Evolutionary conservation across 2,113 vertebrate species (phyloP).

Genomic region (Puma concolor): DNA sequence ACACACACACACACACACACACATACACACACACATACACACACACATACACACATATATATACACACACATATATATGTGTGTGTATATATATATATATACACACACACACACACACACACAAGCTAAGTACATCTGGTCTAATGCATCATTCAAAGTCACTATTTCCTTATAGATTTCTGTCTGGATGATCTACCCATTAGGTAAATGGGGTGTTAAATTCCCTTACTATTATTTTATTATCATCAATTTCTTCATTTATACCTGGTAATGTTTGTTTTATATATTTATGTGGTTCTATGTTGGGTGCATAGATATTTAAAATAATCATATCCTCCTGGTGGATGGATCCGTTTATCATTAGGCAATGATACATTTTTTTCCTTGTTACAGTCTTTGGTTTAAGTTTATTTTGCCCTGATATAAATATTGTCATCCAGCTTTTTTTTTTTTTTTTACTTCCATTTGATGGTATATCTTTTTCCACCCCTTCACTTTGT

Average conservation of each 20-base stretch:
- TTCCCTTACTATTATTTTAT: not conserved
- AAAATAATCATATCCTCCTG: not conserved
- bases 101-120: no score
- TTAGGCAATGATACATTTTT: not conserved
- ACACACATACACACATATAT: rapidly evolving
- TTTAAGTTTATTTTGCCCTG: not conserved
- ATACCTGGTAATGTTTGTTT: not conserved
- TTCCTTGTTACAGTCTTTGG: not conserved
- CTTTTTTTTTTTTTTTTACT: not conserved
- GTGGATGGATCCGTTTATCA: not conserved
- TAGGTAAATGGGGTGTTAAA: not conserved
- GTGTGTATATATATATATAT: not conserved
- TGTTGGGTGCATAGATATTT: not conserved
- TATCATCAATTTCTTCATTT: not conserved
- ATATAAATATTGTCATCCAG: not conserved
- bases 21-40: rapidly evolving
- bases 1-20: no score
- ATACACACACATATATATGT: no score
- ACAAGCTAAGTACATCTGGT: not conserved
- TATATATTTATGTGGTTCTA: not conserved
- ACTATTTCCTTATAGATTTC: not conserved
- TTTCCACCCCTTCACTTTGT: not conserved
- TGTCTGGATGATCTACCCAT: not conserved
- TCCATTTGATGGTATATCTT: not conserved
- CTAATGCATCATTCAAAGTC: not conserved